Conservation (phyloP, 2,113 vertebrate genomes). For the Triplophysa siluroides region DNA sequence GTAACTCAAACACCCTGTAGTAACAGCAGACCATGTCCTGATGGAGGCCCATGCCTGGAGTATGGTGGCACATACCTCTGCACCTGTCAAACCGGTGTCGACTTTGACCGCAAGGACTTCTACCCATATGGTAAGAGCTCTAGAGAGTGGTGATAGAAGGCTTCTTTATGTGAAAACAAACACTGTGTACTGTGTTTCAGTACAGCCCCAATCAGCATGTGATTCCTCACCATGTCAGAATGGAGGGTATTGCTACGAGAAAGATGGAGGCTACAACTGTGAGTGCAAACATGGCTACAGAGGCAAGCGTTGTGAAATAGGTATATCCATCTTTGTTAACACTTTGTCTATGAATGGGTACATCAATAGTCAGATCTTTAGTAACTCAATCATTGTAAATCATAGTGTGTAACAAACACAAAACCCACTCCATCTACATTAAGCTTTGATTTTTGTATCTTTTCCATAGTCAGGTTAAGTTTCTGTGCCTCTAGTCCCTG, state of each 20-base stretch:
- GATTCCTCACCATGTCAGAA: conserved; percentile 96
- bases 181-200: conserved; percentile 74
- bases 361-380: not conserved
- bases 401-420: not conserved
- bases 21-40: conserved; percentile 87
- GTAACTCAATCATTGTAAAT: not conserved
- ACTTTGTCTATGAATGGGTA: not conserved
- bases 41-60: conserved; percentile 91
- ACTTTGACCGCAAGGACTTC: conserved; percentile 78
- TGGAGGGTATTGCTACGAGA: conserved; percentile 88
- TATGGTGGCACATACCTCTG: conserved; percentile 91
- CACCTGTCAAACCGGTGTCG: conserved; percentile 83
- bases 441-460: conserved; percentile 58
- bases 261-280: conserved; percentile 85
- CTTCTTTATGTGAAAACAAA: conserved; percentile 46
- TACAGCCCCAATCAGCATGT: conserved; percentile 87
- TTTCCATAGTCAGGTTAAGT: conserved; percentile 83
- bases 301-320: conserved; percentile 92
- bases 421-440: not conserved
- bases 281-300: conserved; percentile 87
- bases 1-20: conserved; percentile 91
- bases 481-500: conserved; percentile 87
- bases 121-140: conserved; percentile 72
- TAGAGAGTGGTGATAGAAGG: conserved; percentile 46
- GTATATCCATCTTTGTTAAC: conserved; percentile 65